phyloP scores from a whole-genome alignment of 1,140 invertebrate species.

The Tachypleus tridentatus region DNA sequence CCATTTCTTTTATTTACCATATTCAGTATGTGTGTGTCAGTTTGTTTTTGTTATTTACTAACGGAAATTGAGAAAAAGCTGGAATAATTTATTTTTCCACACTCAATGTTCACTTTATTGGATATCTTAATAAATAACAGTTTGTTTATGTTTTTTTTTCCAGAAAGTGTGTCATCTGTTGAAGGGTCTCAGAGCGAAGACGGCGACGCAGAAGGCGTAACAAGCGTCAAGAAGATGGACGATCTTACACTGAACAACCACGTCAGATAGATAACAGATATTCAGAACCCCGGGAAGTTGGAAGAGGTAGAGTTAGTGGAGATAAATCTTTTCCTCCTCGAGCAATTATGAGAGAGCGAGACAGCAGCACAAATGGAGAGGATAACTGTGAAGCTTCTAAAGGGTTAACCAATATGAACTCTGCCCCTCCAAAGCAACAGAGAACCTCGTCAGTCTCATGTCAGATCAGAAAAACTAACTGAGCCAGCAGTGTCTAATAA shows the following conservation, averaged over 20 bases:
- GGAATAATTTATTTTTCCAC: too few relatives aligned
- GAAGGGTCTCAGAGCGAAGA: constrained; percentile 20
- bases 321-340: too few relatives aligned
- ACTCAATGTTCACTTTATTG: too few relatives aligned
- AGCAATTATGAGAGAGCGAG: neutral
- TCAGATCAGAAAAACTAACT: neutral
- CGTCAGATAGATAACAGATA: constrained; percentile 8
- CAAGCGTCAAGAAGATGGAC: constrained; percentile 10
- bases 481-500: neutral
- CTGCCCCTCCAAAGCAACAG: constrained; percentile 1
- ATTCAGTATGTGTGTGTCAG: too few relatives aligned
- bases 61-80: too few relatives aligned
- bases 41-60: too few relatives aligned
- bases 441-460: neutral
- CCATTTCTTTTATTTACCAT: too few relatives aligned
- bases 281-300: constrained; percentile 10
- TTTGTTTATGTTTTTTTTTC: constrained; percentile 1
- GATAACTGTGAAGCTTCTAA: neutral
- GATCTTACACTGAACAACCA: constrained; percentile 8
- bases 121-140: too few relatives aligned
- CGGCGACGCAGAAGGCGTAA: constrained; percentile 13
- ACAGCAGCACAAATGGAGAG: neutral
- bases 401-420: neutral
- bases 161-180: constrained; percentile 25
- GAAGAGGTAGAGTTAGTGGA: neutral